A percentile compares a stretch with the other conserved stretches of the same genome.
Evolutionary conservation across 1,140 invertebrate genomes (phyloP).

Genomic region (Micrasema longulum): DNA sequence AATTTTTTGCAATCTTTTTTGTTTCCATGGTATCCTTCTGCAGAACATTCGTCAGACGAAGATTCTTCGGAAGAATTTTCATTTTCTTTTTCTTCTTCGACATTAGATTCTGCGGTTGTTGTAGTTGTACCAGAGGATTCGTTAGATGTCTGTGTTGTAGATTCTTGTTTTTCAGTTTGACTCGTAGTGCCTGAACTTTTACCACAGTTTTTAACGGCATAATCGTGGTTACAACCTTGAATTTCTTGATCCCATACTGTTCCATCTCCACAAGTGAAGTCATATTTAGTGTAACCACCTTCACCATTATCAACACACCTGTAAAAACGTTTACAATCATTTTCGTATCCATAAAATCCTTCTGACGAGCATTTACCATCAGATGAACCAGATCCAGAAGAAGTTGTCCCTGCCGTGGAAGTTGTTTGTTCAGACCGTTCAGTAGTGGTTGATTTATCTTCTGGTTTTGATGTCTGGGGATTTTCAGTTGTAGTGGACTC

Average conservation of each 20-base stretch:
- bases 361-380: constrained; percentile 58
- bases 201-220: constrained; percentile 55
- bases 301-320: constrained; percentile 74
- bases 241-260: constrained; percentile 75
- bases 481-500: constrained; percentile 38
- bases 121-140: constrained; percentile 43
- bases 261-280: constrained; percentile 74
- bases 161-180: constrained; percentile 47
- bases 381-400: constrained; percentile 34
- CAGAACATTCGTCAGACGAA: constrained; percentile 57
- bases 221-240: constrained; percentile 70
- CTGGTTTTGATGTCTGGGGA: constrained; percentile 16
- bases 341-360: constrained; percentile 70
- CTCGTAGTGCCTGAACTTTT: constrained; percentile 36
- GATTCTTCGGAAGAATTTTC: constrained; percentile 16
- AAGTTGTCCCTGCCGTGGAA: constrained; percentile 44
- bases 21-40: constrained; percentile 76
- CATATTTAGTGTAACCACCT: constrained; percentile 70
- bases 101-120: constrained; percentile 32
- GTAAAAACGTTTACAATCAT: constrained; percentile 76
- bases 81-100: constrained; percentile 28
- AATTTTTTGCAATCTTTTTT: constrained; percentile 76
- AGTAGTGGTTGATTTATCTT: constrained; percentile 34
- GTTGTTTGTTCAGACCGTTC: background rate
- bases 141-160: constrained; percentile 45